Evolutionary conservation across 2,888 invertebrate species (phyloP), one percentile per base, ranked within the genome.

Genomic region (Blastobasis lacticolella): DNA sequence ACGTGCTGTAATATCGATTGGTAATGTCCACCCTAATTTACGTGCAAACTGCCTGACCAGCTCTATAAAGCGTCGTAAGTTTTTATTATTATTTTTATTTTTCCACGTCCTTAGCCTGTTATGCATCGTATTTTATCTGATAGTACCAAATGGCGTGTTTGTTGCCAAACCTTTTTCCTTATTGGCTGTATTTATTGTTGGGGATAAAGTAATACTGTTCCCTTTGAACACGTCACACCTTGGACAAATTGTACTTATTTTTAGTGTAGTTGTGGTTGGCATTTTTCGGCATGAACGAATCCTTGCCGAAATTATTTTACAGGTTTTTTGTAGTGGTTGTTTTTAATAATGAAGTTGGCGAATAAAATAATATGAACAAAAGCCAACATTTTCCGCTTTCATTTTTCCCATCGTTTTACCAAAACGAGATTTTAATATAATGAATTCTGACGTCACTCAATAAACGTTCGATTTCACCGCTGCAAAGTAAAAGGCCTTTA

Each of bases 151-250:
- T 54, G 50, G 52, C 54, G 54, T 62, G 63, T 66, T 63, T 67
- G 63, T 61, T 59, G 57, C 53, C 61, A 56, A 55, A 58, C 56
- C 57, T 59, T 68, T 63, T 63, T 62, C 61, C 59, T 66, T 68
- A 62, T 64, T 59, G 63, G 54, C 49, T 53, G 54, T 68, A 64
- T 70, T 66, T 66, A 67, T 62, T 61, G 53, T 37, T 50, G 41
- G 50, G 55, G 50, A 60, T 63, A 60, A 67, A 63, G 63, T 68
- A 66, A 62, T 57, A 63, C 62, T 60, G 68, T 65, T 61, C 59
- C 56, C 54, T 61, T 53, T 60, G 60, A 45, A 50, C 50, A 63
- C 61, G 67, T 69, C 62, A 67, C 67, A 67, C 63, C 61, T 69
- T 56, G 47, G 57, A 58, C 57, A 51, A 59, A 60, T 37, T 49